Conservation (phyloP, 2,888 invertebrate genomes). For the Anodontia alba region DNA sequence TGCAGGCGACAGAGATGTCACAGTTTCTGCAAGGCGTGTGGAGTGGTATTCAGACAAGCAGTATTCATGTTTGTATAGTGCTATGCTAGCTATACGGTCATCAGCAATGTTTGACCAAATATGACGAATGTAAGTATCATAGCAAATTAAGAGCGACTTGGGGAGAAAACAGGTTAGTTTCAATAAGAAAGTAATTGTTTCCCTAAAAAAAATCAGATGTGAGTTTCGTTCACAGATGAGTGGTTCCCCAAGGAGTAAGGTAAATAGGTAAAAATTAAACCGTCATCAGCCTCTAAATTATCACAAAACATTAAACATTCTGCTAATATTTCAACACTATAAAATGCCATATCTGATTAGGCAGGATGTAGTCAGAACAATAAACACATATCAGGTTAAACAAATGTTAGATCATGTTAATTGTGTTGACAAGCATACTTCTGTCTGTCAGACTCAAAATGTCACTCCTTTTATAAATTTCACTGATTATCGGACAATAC, state of each 20-base stretch:
- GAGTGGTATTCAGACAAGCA: no score
- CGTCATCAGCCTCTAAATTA: no score
- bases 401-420: background rate
- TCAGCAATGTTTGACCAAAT: background rate
- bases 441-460: no score
- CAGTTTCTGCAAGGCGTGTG: background rate
- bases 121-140: background rate
- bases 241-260: slow-evolving; percentile 5
- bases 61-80: background rate
- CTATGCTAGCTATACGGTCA: slow-evolving; percentile 1
- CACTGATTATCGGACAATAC: no score
- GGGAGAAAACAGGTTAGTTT: no score
- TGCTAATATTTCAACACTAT: no score
- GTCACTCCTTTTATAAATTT: no score
- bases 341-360: no score
- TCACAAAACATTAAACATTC: no score
- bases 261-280: background rate
- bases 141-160: background rate
- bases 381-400: background rate
- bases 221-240: background rate
- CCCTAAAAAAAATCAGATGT: background rate
- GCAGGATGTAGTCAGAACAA: background rate
- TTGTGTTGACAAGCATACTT: background rate
- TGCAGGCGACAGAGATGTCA: background rate
- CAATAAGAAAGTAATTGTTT: no score